Evolutionary conservation across 2,888 invertebrate species (phyloP).

Genomic region (Trilocha varians): DNA sequence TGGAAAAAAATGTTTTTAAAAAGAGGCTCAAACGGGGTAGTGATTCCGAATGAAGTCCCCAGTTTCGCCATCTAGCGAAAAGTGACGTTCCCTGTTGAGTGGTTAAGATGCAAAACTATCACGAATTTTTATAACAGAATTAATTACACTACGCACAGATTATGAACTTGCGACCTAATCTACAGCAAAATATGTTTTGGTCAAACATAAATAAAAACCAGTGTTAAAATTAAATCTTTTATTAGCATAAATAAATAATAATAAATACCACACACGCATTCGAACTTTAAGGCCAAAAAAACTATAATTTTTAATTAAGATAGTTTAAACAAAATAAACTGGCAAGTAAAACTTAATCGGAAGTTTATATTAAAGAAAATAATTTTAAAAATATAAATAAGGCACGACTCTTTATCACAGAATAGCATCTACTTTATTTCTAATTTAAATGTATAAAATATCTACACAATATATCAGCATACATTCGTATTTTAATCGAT

Average conservation of each 20-base stretch:
- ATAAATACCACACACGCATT: no score
- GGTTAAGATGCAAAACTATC: no score
- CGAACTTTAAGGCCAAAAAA: no score
- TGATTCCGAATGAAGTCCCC: no score
- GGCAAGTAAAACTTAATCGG: neutral
- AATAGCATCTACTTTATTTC: slow-evolving; percentile 32
- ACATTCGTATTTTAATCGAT: slow-evolving; percentile 19
- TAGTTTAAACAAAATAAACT: neutral
- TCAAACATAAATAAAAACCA: neutral
- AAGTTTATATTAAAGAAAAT: slow-evolving; percentile 8
- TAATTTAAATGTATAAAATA: slow-evolving; percentile 1
- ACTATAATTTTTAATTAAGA: neutral
- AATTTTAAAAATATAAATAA: slow-evolving; percentile 35
- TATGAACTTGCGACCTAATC: no score
- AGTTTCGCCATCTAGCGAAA: no score
- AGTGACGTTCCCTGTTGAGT: no score
- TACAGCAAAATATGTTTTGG: no score
- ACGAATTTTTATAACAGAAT: no score
- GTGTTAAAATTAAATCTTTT: neutral
- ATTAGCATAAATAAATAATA: slow-evolving; percentile 2
- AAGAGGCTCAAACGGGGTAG: no score
- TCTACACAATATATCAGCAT: slow-evolving; percentile 8
- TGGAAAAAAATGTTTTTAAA: no score
- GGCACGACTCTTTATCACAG: slow-evolving; percentile 66
- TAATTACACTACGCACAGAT: no score